Conservation (phyloP, 2,888 invertebrate genomes). For the Rhopalosiphum nymphaeae region DNA sequence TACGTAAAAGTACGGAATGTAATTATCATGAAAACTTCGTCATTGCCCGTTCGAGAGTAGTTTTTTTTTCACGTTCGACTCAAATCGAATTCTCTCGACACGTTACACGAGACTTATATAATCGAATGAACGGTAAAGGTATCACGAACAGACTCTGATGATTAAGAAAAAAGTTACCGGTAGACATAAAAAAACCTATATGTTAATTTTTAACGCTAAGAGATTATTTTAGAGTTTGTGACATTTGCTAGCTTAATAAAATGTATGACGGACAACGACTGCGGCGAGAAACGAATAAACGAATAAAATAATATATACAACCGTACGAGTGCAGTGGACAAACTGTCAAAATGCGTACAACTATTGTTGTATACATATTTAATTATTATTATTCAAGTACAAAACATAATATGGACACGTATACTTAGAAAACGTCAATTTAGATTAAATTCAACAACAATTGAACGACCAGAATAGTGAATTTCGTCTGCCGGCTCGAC, state of each 20-base stretch:
- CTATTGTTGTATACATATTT: background rate
- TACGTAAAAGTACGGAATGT: background rate
- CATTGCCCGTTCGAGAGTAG: background rate
- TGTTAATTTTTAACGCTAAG: too few species aligned
- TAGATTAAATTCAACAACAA: background rate
- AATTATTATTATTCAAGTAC: background rate
- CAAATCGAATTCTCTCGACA: background rate
- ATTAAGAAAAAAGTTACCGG: too few species aligned
- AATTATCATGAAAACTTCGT: background rate
- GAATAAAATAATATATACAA: too few species aligned
- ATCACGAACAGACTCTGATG: background rate
- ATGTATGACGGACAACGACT: too few species aligned
- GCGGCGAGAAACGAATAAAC: too few species aligned
- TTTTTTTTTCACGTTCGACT: background rate
- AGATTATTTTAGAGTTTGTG: too few species aligned
- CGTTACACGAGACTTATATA: background rate
- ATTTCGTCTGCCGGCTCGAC: background rate
- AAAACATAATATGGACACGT: background rate
- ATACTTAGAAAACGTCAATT: background rate
- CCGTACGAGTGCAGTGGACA: background rate
- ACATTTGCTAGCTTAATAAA: too few species aligned
- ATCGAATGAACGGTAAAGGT: background rate
- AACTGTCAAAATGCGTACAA: background rate
- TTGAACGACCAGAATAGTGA: constrained; percentile 2
- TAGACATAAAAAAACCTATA: too few species aligned